phyloP scores from a whole-genome alignment of 2,797 vertebrate species.

The Orientallactaga sibirica region DNA sequence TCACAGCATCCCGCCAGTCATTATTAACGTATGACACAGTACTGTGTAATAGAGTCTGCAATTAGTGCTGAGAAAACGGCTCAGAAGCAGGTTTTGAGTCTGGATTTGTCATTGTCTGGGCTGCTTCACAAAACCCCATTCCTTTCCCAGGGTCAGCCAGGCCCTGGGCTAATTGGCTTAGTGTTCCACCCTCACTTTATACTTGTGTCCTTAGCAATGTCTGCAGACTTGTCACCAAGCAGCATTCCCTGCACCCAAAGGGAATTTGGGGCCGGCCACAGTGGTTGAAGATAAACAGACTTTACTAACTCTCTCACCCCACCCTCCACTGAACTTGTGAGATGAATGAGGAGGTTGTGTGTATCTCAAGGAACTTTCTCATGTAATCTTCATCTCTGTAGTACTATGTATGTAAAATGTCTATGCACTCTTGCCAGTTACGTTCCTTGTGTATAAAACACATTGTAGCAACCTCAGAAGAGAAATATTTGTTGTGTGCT shows the following conservation, averaged over 20 bases:
- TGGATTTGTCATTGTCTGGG: slow-evolving; percentile 8
- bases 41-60: slow-evolving; percentile 49
- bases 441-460: slow-evolving; percentile 24
- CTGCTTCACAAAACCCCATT: slow-evolving; percentile 45
- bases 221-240: not conserved
- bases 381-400: slow-evolving; percentile 3
- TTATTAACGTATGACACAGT: slow-evolving; percentile 49
- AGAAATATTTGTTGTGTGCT: slow-evolving; percentile 24
- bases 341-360: slow-evolving; percentile 36
- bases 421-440: slow-evolving; percentile 17
- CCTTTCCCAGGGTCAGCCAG: not conserved
- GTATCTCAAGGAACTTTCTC: slow-evolving; percentile 36
- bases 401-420: slow-evolving; percentile 28
- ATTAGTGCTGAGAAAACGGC: slow-evolving; percentile 61
- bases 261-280: not conserved
- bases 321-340: not conserved
- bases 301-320: not conserved
- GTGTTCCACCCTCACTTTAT: not conserved
- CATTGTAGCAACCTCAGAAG: slow-evolving; percentile 20
- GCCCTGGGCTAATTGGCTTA: not conserved
- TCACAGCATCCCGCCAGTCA: slow-evolving; percentile 32
- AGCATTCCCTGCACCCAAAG: not conserved
- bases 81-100: slow-evolving; percentile 18
- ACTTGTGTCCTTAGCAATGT: not conserved
- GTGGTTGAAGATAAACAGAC: not conserved